Percentiles rank a stretch among this genome's conserved stretches.
Conservation (phyloP, 2,888 invertebrate species). For the Cheilosia grossa region DNA sequence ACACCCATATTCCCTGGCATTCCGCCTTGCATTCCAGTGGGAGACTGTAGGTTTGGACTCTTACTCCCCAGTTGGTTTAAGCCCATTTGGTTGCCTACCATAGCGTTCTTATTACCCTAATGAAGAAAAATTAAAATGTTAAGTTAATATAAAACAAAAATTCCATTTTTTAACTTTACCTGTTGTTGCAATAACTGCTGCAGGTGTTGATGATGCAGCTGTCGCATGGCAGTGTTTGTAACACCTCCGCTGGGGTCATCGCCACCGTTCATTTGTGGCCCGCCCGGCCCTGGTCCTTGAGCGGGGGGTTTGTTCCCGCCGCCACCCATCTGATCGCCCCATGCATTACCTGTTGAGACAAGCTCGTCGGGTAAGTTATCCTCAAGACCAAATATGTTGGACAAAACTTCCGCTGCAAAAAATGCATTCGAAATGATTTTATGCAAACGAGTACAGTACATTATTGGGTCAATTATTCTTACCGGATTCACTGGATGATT, state of each 20-base stretch:
- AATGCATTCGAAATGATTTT: conserved; percentile 29
- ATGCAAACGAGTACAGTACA: conserved; percentile 36
- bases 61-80: conserved; percentile 91
- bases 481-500: conserved; percentile 78
- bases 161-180: conserved; percentile 66
- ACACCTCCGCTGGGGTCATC: conserved; percentile 90
- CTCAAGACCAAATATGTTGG: conserved; percentile 94
- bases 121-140: conserved; percentile 28
- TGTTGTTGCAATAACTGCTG: conserved; percentile 88
- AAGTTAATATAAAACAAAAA: conserved; percentile 3
- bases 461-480: conserved; percentile 62
- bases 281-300: conserved; percentile 91
- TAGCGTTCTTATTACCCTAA: conserved; percentile 81
- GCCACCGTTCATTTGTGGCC: conserved; percentile 86
- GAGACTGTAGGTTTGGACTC: conserved; percentile 93
- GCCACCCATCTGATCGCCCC: conserved; percentile 87
- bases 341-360: conserved; percentile 88
- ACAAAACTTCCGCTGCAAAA: conserved; percentile 87
- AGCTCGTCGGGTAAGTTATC: conserved; percentile 96
- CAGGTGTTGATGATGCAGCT: conserved; percentile 85
- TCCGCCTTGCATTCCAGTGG: conserved; percentile 91
- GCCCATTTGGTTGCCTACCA: conserved; percentile 86
- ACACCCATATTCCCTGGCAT: conserved; percentile 90
- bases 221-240: conserved; percentile 81
- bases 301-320: conserved; percentile 89